phyloP scores from a whole-genome alignment of 2,113 vertebrate genomes.

The Ciconia maguari region DNA sequence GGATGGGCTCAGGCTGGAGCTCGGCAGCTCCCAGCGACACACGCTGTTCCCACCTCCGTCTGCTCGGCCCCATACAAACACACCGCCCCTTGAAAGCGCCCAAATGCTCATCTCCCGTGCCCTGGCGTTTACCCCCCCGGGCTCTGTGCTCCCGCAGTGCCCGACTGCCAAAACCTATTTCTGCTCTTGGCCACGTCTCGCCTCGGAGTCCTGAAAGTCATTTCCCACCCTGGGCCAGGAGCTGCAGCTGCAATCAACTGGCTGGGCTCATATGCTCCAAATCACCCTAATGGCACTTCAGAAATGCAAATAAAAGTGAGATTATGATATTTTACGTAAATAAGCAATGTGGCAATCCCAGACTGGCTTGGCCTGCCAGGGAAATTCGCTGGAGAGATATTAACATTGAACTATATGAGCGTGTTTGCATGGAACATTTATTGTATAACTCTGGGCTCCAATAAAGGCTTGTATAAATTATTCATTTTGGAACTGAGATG shows the following conservation, averaged over 20 bases:
- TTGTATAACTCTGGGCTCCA: slow-evolving; percentile 60
- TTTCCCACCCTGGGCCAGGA: neutral
- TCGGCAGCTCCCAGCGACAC: neutral
- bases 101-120: neutral
- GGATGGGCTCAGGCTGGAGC: neutral
- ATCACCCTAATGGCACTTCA: slow-evolving; percentile 40
- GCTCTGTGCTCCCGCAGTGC: neutral
- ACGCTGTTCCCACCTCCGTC: neutral
- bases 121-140: neutral
- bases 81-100: neutral
- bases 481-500: slow-evolving; percentile 63
- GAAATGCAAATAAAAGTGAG: slow-evolving; percentile 71
- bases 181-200: neutral
- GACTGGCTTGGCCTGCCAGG: slow-evolving; percentile 64
- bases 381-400: slow-evolving; percentile 63
- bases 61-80: neutral
- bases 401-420: slow-evolving; percentile 59
- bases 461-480: slow-evolving; percentile 71
- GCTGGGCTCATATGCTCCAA: slow-evolving; percentile 23
- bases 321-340: slow-evolving; percentile 73
- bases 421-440: slow-evolving; percentile 68
- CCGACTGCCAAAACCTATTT: neutral
- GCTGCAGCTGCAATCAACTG: slow-evolving; percentile 16
- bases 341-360: slow-evolving; percentile 65
- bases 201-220: neutral